phyloP scores from a whole-genome alignment of 2,888 invertebrate species.

The Oligia latruncula region DNA sequence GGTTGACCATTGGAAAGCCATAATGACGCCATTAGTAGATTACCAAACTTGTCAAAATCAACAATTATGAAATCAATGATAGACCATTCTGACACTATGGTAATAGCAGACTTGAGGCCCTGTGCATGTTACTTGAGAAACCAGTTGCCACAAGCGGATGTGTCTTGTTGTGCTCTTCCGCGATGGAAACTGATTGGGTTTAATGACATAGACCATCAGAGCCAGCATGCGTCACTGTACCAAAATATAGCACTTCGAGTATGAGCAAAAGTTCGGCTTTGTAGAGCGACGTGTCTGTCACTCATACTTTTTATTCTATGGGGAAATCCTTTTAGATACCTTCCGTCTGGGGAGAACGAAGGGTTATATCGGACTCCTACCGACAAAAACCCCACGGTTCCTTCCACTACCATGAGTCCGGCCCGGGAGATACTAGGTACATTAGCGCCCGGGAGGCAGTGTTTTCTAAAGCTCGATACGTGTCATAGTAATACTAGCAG shows the following conservation, averaged over 20 bases:
- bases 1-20: too few relatives aligned
- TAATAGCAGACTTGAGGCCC: too few relatives aligned
- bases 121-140: constrained; percentile 10
- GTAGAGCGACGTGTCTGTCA: not conserved
- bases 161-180: constrained; percentile 66
- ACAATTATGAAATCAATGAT: too few relatives aligned
- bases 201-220: constrained; percentile 26
- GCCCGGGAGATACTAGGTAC: not conserved
- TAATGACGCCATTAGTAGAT: too few relatives aligned
- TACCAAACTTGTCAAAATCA: too few relatives aligned
- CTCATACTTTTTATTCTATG: not conserved
- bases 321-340: not conserved
- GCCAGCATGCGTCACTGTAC: constrained; percentile 4
- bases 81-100: too few relatives aligned
- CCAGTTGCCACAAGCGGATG: constrained; percentile 61
- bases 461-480: not conserved
- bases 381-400: not conserved
- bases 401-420: not conserved
- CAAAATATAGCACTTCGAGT: not conserved
- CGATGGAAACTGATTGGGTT: constrained; percentile 37
- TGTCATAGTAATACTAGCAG: not conserved
- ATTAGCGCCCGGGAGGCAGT: not conserved
- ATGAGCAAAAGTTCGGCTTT: not conserved
- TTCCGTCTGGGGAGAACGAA: not conserved
- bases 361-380: not conserved